Conservation (phyloP, 1,140 invertebrate species). For the Tetranychus cinnabarinus region DNA sequence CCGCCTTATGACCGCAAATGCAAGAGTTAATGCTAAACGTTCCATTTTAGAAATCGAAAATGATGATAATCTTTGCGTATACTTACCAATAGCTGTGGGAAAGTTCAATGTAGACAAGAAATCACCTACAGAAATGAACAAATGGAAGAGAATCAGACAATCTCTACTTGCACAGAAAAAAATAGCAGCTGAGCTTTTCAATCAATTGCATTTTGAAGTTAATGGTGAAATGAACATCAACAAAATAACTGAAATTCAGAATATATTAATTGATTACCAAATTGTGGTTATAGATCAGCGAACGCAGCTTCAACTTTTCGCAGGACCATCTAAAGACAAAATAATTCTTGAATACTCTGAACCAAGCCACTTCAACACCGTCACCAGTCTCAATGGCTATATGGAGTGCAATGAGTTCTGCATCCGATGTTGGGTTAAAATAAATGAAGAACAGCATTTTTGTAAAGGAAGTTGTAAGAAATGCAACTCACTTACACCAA, state of each 20-base stretch:
- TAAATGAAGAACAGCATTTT: no score
- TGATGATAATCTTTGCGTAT: neutral
- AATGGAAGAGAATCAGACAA: neutral
- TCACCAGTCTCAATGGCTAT: no score
- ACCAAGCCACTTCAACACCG: no score
- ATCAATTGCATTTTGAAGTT: neutral
- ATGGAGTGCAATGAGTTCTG: no score
- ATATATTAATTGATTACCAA: neutral
- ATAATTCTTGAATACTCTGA: no score
- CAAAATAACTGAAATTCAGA: neutral
- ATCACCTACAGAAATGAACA: neutral
- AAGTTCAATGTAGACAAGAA: neutral
- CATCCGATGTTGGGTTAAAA: no score
- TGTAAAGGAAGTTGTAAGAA: no score
- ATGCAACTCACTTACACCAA: no score
- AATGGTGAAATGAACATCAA: neutral
- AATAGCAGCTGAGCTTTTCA: neutral
- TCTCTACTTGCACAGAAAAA: neutral
- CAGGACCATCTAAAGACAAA: no score
- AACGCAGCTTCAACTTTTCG: no score
- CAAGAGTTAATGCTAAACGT: neutral
- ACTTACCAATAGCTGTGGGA: neutral
- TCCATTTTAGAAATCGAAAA: neutral
- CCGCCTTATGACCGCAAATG: neutral
- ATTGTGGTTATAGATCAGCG: neutral